Base-by-base conservation (phyloP, 30 jellyfish, hydroid and myxozoan genomes). In the Hydractinia echinata region DNA sequence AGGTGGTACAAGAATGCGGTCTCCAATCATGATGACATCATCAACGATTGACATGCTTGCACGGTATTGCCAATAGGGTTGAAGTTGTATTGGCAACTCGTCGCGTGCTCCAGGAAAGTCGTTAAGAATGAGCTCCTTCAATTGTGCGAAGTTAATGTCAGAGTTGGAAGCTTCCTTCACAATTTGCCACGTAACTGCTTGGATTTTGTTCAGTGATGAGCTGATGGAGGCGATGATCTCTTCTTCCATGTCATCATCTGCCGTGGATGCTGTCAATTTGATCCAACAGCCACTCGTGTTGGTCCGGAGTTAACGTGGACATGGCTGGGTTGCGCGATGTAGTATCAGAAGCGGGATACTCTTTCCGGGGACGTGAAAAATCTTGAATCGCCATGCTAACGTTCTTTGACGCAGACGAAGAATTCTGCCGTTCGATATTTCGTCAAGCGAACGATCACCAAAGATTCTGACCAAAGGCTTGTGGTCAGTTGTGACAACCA, bases 261-360 rank as follows among this genome's bases (percentile, higher is more conserved):
- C n/a, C n/a, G n/a, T n/a, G n/a, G 44, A 30, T 30, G 44, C 61
- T 50, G 55, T 71, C 81, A 30, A 30, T 58, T 30, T 58, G 18
- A 58, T 30, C 81, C 10, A 71, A 10, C n/a, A 9, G 69, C 5
- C 74, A 64, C 16, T 64, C 5, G 39, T 64, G 19, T 64, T 64
- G 51, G 39, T 64, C 74, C 39, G 39, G 19, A 13, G 74, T 64
- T 7, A 13, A 64, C 10, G 56, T 39, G 61, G n/a, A 39, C 14
- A 55, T 20, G 55, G 84, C 84, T 53, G 86, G n/a, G 83, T 54
- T 6, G 54, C 86, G 81, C 13, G 83, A 78, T 16, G 86, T 78
- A 60, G 86, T 82, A 50, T 78, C 86, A 20, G 86, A 4, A 39
- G 78, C 86, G 50, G 62, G 81, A 44, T 55, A 5, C 13, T 78